Percentiles rank a stretch among this genome's conserved stretches.
Conservation (phyloP, 2,888 invertebrate species). For the Epinotia nisella region DNA sequence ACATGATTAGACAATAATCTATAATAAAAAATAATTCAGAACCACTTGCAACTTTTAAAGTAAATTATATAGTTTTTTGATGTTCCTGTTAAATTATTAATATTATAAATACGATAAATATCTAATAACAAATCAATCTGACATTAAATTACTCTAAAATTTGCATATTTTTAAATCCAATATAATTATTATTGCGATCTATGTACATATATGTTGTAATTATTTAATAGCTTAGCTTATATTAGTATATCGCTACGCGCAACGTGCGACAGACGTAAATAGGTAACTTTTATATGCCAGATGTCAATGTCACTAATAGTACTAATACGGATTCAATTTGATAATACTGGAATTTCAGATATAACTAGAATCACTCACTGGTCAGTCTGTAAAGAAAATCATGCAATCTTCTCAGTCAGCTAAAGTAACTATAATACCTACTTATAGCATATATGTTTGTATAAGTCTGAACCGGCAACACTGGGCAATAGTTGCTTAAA, state of each 20-base stretch:
- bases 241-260: neutral
- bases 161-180: neutral
- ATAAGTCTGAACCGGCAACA: too few species aligned
- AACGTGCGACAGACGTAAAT: neutral
- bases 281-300: neutral
- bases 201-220: constrained; percentile 4
- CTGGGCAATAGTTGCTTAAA: too few species aligned
- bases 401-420: too few species aligned
- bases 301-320: neutral
- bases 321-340: neutral
- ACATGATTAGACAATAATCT: constrained; percentile 21
- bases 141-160: neutral
- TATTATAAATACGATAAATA: constrained; percentile 1
- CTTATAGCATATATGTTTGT: too few species aligned
- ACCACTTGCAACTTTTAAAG: neutral
- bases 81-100: constrained; percentile 7
- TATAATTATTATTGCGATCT: neutral
- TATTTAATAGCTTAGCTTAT: constrained; percentile 16
- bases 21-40: constrained; percentile 2
- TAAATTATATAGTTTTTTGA: neutral
- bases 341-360: neutral
- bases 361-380: too few species aligned
- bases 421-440: too few species aligned
- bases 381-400: too few species aligned
- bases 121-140: neutral